Evolutionary conservation across 2,797 vertebrate genomes (phyloP).

Genomic region (Furcifer pardalis): DNA sequence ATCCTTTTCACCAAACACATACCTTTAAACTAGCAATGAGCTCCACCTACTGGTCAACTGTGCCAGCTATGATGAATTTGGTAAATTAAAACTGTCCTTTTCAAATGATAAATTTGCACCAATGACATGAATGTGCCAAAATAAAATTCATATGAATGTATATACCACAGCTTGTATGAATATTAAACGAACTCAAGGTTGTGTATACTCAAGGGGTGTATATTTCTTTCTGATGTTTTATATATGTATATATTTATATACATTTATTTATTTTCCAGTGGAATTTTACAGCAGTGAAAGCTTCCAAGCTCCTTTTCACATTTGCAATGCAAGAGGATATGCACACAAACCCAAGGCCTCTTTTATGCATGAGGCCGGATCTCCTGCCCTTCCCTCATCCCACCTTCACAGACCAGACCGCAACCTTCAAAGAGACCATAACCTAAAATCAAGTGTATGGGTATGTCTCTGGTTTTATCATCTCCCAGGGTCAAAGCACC

Average conservation of each 20-base stretch:
- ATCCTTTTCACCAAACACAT: constrained; percentile 21
- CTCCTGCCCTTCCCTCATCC: no score
- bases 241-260: no score
- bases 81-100: background rate
- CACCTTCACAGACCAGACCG: no score
- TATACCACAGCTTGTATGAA: background rate
- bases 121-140: background rate
- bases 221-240: no score
- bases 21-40: constrained; percentile 62
- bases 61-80: constrained; percentile 31
- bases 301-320: background rate
- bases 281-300: background rate
- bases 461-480: no score
- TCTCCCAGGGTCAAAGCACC: no score
- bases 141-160: background rate
- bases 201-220: no score
- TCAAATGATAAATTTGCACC: background rate
- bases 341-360: background rate
- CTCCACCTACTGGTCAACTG: constrained; percentile 74
- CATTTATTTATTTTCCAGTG: background rate
- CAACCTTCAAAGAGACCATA: no score
- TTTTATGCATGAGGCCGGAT: no score
- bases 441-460: no score
- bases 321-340: no score
- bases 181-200: background rate